Percentiles rank a stretch among this genome's conserved stretches.
These are phyloP conservation scores for Aphyosemion australe DNA, from an alignment of 2,113 vertebrate genomes.

Conservation along the genomic window DNA sequence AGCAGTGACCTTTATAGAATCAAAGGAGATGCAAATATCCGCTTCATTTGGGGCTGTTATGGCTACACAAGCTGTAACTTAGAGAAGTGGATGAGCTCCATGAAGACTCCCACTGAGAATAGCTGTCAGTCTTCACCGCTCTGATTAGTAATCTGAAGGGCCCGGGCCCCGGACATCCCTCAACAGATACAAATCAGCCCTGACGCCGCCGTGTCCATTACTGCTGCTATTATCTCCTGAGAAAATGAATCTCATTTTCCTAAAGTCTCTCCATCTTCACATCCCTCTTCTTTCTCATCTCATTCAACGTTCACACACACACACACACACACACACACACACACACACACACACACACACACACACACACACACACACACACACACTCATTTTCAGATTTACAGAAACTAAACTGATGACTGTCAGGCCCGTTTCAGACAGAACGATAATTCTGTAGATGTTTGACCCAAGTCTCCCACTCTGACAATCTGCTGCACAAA, in stretches of 20 bases:
- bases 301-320: not conserved
- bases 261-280: constrained; percentile 1
- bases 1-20: constrained; percentile 72
- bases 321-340: too few species aligned
- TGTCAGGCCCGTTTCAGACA: too few species aligned
- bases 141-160: constrained; percentile 64
- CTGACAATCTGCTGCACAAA: too few species aligned
- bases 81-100: constrained; percentile 36
- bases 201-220: constrained; percentile 47
- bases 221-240: constrained; percentile 27
- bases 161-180: constrained; percentile 25
- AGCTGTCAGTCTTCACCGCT: constrained; percentile 63
- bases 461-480: too few species aligned
- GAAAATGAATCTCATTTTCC: constrained; percentile 57
- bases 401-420: too few species aligned
- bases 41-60: constrained; percentile 65
- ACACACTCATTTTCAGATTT: too few species aligned
- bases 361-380: too few species aligned
- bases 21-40: constrained; percentile 74
- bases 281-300: not conserved
- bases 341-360: too few species aligned
- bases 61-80: constrained; percentile 36
- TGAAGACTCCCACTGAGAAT: constrained; percentile 52
- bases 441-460: too few species aligned
- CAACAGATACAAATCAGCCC: constrained; percentile 53